Base-by-base conservation (phyloP, 2,113 vertebrate species). In the Microtus pennsylvanicus region DNA sequence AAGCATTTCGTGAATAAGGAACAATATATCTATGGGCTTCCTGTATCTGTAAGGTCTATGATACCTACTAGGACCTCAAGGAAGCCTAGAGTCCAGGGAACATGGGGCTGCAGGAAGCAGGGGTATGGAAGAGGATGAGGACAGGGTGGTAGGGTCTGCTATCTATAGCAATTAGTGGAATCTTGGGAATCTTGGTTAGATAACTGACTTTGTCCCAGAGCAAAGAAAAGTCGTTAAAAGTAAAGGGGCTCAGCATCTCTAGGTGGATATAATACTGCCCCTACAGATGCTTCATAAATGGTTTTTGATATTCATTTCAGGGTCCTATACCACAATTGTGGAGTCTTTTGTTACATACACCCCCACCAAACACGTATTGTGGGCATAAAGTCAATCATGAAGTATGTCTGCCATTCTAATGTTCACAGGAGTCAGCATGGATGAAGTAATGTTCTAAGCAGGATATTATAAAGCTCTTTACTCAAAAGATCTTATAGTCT, bases 141-240 rank as follows among this genome's bases (percentile, higher is more conserved):
- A 42, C 81, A 35, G 61, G 50, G 77, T 52, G 45, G 8, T 12
- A 0, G 17, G 12, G 42, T 21, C 26, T 63, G 14, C 81, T 42
- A 17, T 42, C n/a, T 47, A 83, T 81, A 38, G 50, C 67, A 91
- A 61, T 30, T 85, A 72, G 26, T 19, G 28, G 61, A 1, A 38
- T 26, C 45, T 81, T 30, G 11, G 55, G 78, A 55, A 42, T 55
- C 76, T 89, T 50, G 28, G 19, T 69, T 69, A 77, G 52, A 72
- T 47, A 55, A 38, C 80, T 93, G 47, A 74, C 33, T 94, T 94
- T 83, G 92, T 92, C 65, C 76, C 80, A 83, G 38, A 92, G 12
- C 1, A 52, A 30, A 78, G 55, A 52, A 74, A 83, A 96, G 67
- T 2, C 17, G 30, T 67, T 85, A 72, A 89, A 94, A 95, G 52